Base-by-base conservation (phyloP, 2,113 vertebrate genomes). In the Oceanites oceanicus region DNA sequence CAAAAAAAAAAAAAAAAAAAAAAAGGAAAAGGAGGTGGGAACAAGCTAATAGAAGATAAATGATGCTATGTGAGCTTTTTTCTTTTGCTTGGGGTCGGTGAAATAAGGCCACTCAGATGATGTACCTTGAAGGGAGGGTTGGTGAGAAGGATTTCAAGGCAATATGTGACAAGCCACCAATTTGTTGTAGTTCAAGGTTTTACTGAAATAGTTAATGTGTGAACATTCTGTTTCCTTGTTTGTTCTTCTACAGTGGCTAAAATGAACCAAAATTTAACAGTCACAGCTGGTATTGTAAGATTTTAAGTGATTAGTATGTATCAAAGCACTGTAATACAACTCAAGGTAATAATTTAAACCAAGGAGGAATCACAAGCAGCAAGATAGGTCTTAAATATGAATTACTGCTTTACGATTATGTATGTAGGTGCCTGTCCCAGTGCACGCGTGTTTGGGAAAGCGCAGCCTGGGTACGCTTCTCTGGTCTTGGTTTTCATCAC, bases 261-360 rank as follows among this genome's bases (percentile, higher is more conserved):
- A 73, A 70, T 0, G 5, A 90, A 23, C 18, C 0, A 0, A 44
- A 67, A 56, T 55, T 12, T 55, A 67, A 42, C 4, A 34, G 36
- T 59, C 1, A 0, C 3, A 3, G 25, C 21, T 79, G 40, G 7
- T 53, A 21, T 40, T 4, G 0, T 50, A 65, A 58, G 18, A n/a
- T 90, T 80, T 88, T 55, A 36, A 20, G 26, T 49, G 18, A 50
- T 49, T 29, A 26, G 19, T 34, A 8, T 29, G 26, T 67, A 34
- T 56, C 23, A 34, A 26, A 92, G 49, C 53, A 42, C 25, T 71
- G n/a, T 25, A 38, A 3, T 32, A 26, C 30, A 58, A 1, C 32
- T 62, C 2, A 0, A 44, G 22, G 27, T 77, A 40, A 15, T 63
- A 42, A 67, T 66, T 86, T 45, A 87, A 85, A 63, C 77, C 26